Base-by-base conservation (phyloP, 2,888 invertebrate species). In the Drosophila trichaetosa region DNA sequence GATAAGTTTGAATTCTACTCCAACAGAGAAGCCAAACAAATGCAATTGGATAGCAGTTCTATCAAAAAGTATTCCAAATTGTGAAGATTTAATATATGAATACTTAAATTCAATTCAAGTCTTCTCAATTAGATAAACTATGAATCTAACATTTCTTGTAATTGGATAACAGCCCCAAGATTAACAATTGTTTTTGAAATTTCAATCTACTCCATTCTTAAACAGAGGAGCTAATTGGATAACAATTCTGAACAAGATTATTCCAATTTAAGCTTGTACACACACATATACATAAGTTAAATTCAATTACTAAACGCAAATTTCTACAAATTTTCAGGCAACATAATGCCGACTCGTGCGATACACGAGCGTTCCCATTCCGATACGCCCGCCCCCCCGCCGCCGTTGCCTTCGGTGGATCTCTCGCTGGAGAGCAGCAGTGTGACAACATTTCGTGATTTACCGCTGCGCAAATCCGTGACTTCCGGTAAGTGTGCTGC, bases 361-460 rank as follows among this genome's bases (percentile, higher is more conserved):
- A 96, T 97, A 92, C 98, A 98, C 92, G 98, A 98, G 93, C 94
- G 98, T 75, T 97, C 97, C 36, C 97, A 98, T 93, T 97, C 97
- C 33, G 98, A 98, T 93, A 97, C 97, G 56, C 87, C 89, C 11
- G 87, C 90, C 6, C 97, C 96, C 27, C 96, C 97, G 58, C 96
- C 97, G 64, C 96, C 97, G 60, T 94, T 97, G 84, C 96, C 97
- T 58, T 96, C 97, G 16, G 98, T 98, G 61, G 97, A 98, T 93
- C 94, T 99, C 69, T 98, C 97, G 65, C 97, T 97, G 38, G 98
- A 99, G 94, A 98, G 98, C 93, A 98, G 98, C 93, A 98, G 98
- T 93, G 98, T 98, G 76, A 97, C 98, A 63, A 98, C 98, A 73
- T 95, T 98, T 89, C 97, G 97, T 91, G 98, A 97, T 94, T 94